Evolutionary conservation across 2,888 invertebrate genomes (phyloP).

Genomic region (Chloroclystis v-ata): DNA sequence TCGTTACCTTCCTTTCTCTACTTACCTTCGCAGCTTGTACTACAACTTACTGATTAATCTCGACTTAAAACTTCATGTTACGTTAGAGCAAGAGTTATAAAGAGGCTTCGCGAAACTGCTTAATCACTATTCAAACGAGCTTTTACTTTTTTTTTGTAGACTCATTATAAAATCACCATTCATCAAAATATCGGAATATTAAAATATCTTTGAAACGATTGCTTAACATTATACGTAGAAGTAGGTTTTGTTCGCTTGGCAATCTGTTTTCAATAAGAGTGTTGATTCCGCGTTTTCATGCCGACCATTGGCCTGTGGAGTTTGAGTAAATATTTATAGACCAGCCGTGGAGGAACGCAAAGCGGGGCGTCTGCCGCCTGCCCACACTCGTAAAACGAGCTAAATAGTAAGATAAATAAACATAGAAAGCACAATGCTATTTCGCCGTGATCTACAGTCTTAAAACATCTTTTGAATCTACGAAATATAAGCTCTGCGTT

Average conservation of each 20-base stretch:
- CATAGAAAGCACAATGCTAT: conserved; percentile 15
- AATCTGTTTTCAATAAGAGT: conserved; percentile 9
- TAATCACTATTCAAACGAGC: too few relatives aligned
- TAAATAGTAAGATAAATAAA: conserved; percentile 20
- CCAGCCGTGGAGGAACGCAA: conserved; percentile 33
- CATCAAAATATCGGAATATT: too few relatives aligned
- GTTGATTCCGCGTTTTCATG: conserved; percentile 53
- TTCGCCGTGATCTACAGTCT: conserved; percentile 2
- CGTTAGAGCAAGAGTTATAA: too few relatives aligned
- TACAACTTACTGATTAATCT: neutral
- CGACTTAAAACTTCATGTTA: too few relatives aligned
- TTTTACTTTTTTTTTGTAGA: too few relatives aligned
- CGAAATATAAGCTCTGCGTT: too few relatives aligned
- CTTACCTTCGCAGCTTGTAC: too few relatives aligned
- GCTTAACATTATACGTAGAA: neutral
- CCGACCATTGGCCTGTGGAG: conserved; percentile 72
- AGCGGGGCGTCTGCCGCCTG: conserved; percentile 20
- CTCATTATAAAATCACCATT: too few relatives aligned
- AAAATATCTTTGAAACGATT: too few relatives aligned
- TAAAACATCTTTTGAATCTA: neutral
- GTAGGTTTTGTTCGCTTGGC: neutral
- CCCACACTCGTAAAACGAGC: conserved; percentile 23
- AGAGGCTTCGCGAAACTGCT: too few relatives aligned
- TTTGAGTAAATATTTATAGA: conserved; percentile 78
- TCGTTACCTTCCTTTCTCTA: conserved; percentile 1